Percentiles rank a stretch among this genome's conserved stretches.
These are phyloP conservation scores for Spea bombifrons DNA, from an alignment of 2,113 vertebrate genomes.

Conservation along the genomic window DNA sequence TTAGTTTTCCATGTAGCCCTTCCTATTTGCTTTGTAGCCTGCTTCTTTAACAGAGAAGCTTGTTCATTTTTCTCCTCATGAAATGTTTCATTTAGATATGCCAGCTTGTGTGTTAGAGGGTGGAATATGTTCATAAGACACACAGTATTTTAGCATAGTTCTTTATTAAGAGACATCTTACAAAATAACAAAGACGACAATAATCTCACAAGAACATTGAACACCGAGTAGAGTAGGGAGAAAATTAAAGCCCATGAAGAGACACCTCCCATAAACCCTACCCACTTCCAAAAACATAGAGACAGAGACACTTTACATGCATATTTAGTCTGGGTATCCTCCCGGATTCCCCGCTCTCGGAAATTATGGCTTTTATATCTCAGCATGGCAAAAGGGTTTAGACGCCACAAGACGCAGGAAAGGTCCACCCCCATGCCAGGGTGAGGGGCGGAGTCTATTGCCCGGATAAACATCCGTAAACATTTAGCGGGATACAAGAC, in stretches of 20 bases:
- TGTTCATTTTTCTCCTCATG: no score
- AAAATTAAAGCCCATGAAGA: not conserved
- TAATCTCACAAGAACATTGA: constrained; percentile 32
- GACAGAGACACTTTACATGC: constrained; percentile 43
- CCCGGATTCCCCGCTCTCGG: constrained; percentile 1
- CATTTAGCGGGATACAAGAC: constrained; percentile 36
- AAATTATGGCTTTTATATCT: constrained; percentile 47
- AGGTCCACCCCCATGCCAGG: not conserved
- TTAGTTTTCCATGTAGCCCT: no score
- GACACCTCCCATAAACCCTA: not conserved
- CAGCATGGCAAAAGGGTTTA: constrained; percentile 40
- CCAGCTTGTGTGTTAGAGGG: no score
- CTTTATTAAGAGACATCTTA: constrained; percentile 46
- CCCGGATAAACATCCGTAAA: constrained; percentile 30
- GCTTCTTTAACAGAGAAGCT: no score
- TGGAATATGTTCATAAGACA: not conserved
- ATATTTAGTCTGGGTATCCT: constrained; percentile 37
- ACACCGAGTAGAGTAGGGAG: constrained; percentile 15
- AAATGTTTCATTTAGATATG: no score
- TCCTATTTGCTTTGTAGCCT: no score
- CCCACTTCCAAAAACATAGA: constrained; percentile 29
- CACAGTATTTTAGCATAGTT: constrained; percentile 3
- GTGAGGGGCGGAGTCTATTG: constrained; percentile 31
- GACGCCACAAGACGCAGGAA: constrained; percentile 33
- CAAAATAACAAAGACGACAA: constrained; percentile 47